Evolutionary conservation across 37 sponge, comb jelly and placozoan genomes (phyloP).

Genomic region (Bolinopsis microptera): DNA sequence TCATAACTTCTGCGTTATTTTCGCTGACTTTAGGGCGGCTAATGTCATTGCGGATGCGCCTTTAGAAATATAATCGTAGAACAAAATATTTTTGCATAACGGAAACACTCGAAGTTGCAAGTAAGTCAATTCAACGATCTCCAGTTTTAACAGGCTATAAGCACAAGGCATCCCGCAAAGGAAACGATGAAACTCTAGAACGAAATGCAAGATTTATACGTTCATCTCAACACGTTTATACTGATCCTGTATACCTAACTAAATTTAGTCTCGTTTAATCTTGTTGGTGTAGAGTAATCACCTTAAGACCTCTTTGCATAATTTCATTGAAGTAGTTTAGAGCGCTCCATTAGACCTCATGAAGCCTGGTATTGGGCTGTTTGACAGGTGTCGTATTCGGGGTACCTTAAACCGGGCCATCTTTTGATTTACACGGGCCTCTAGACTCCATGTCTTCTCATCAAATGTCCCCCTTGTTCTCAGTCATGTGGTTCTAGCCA

Average conservation of each 20-base stretch:
- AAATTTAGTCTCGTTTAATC: constrained; percentile 14
- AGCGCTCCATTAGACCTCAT: neutral
- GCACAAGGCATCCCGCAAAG: neutral
- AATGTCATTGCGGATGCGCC: neutral
- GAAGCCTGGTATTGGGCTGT: neutral
- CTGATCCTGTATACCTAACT: neutral
- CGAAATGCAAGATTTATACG: neutral
- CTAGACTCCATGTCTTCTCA: neutral
- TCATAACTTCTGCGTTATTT: neutral
- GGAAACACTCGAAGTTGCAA: neutral
- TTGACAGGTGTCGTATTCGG: neutral
- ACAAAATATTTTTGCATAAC: neutral
- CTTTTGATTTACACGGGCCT: neutral
- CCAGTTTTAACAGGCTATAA: neutral
- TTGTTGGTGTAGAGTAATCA: constrained; percentile 15
- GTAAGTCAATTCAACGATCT: neutral
- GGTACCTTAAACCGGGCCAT: neutral
- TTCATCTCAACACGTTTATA: neutral
- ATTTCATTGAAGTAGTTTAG: neutral
- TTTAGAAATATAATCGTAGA: neutral
- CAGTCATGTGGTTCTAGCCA: neutral
- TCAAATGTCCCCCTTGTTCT: neutral
- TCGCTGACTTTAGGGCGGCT: neutral
- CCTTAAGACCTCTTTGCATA: neutral
- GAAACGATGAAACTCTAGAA: neutral